Base-by-base conservation (phyloP, 2,888 invertebrate genomes). In the Drosophila neonasuta region DNA sequence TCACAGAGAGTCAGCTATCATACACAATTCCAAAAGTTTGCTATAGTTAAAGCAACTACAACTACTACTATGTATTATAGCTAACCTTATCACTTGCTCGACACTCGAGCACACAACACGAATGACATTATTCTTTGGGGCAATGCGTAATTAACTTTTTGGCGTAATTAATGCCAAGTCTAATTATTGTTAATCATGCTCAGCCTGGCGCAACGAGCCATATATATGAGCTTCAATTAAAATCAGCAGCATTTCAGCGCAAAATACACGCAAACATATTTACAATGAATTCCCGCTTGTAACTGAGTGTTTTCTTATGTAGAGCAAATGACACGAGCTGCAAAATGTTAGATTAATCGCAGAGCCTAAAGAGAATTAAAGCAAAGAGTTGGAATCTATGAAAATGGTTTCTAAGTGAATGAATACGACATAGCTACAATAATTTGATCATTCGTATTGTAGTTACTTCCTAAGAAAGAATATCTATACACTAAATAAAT, bases 151-250 rank as follows among this genome's bases (percentile, higher is more conserved):
- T 87, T 89, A 89, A 89, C 89, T 89, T 89, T 85, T 88, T 86
- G 88, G 89, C 89, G 82, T 88, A 89, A 89, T 89, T 89, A 89
- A 89, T 89, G 88, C 88, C 89, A 79, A 88, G 76, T 86, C 89
- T 88, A 89, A 89, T 89, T 89, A 89, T 88, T 88, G 89, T 89
- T 89, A 88, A 89, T 89, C 89, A 88, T 79, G 88, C 86, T 88
- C 80, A 85, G 87, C 74, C 84, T 74, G 68, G 78, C 84, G 74
- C 49, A 67, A 59, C 64, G 68, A 65, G 69, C 69, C 77, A 79
- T 84, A 87, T 87, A 86, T 84, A 89, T 82, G 83, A 79, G 87
- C 80, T 77, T 72, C 84, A 87, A 89, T 89, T 88, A 89, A 88
- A 88, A 83, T 84, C 82, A 77, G 67, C 75, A 81, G 71, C 77